These are phyloP conservation scores for Lamellibrachia columna DNA, from an alignment of 2,888 invertebrate species.

Conservation along the genomic window DNA sequence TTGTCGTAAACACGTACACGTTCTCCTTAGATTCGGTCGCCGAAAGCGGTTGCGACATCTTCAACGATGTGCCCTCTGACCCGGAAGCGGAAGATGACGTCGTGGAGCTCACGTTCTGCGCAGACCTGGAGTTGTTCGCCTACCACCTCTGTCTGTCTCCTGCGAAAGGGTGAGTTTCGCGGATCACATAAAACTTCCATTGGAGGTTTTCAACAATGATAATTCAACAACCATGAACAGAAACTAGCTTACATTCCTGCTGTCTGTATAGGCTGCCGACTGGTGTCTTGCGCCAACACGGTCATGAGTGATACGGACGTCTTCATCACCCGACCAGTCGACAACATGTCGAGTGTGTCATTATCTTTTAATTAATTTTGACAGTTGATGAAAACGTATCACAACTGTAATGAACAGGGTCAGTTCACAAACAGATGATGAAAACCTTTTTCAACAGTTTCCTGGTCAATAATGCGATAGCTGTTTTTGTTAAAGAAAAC, in stretches of 20 bases:
- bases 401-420: too few species aligned
- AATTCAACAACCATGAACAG: neutral
- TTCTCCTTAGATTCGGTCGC: neutral
- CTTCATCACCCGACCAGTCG: too few species aligned
- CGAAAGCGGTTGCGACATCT: neutral
- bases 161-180: neutral
- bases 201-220: neutral
- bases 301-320: too few species aligned
- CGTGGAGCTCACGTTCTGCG: conserved; percentile 9
- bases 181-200: neutral
- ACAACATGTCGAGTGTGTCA: too few species aligned
- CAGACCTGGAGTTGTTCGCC: neutral
- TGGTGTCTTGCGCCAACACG: neutral
- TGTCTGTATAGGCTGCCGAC: neutral
- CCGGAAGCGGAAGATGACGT: conserved; percentile 3
- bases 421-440: neutral
- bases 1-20: neutral
- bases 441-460: neutral
- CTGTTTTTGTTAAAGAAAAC: neutral
- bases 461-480: neutral
- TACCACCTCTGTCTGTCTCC: conserved; percentile 3
- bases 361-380: too few species aligned
- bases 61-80: neutral
- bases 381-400: too few species aligned
- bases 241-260: neutral